Evolutionary conservation across 2,888 invertebrate species (phyloP).

Genomic region (Plagodis pulveraria): DNA sequence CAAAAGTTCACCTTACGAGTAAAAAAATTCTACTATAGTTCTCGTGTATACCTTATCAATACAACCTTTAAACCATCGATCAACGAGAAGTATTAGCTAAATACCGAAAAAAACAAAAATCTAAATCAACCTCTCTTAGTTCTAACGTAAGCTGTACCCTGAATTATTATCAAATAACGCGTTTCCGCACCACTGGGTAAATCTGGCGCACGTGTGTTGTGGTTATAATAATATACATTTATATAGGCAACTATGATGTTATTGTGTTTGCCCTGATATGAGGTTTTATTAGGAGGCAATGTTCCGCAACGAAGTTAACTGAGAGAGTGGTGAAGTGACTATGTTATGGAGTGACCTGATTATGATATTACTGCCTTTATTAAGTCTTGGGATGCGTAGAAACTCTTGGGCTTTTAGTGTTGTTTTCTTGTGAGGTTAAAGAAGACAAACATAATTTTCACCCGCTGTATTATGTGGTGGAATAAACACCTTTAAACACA

Average conservation of each 20-base stretch:
- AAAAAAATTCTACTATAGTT: too few relatives aligned
- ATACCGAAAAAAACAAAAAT: neutral
- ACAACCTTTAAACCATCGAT: neutral
- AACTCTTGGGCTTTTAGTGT: too few relatives aligned
- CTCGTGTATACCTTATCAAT: too few relatives aligned
- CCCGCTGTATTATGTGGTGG: too few relatives aligned
- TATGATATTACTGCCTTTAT: neutral
- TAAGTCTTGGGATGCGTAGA: too few relatives aligned
- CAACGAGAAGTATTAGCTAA: neutral
- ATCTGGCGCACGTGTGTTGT: conserved; percentile 17
- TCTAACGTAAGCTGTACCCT: conserved; percentile 18
- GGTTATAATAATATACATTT: conserved; percentile 15
- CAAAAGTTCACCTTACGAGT: too few relatives aligned
- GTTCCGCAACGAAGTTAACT: neutral
- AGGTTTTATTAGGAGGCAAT: conserved; percentile 11
- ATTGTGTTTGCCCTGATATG: conserved; percentile 20
- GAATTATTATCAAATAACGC: conserved; percentile 22
- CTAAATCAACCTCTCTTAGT: conserved; percentile 19
- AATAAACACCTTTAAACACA: too few relatives aligned
- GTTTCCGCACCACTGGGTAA: conserved; percentile 18
- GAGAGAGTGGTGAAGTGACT: neutral
- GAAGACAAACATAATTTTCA: too few relatives aligned
- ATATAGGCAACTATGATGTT: conserved; percentile 2
- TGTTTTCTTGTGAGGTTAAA: too few relatives aligned
- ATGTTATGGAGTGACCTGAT: neutral